A percentile compares a stretch with the other conserved stretches of the same genome.
phyloP scores from a whole-genome alignment of 2,797 vertebrate genomes.

The Chanos chanos region DNA sequence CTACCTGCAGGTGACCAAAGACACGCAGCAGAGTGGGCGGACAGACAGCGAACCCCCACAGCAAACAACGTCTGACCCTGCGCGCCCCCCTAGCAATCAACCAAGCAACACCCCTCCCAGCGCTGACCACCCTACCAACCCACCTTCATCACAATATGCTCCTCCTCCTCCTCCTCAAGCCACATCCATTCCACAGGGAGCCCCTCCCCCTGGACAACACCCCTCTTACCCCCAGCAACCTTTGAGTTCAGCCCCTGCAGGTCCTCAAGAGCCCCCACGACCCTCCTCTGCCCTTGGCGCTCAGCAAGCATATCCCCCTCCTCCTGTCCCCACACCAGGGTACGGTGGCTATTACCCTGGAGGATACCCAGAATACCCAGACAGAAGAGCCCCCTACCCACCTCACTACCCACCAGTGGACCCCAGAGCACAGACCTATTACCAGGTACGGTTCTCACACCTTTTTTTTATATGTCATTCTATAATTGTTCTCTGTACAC shows the following conservation, averaged over 20 bases:
- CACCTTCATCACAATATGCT: conserved; percentile 42
- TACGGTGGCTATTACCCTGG: conserved; percentile 68
- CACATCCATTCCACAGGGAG: conserved; percentile 44
- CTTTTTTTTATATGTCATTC: neutral
- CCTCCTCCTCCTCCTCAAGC: conserved; percentile 41
- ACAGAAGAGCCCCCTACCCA: conserved; percentile 69
- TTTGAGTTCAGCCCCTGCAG: conserved; percentile 38
- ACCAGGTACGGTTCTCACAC: conserved; percentile 71
- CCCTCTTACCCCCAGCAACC: conserved; percentile 47
- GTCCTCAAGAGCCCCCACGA: conserved; percentile 65
- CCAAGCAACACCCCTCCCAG: conserved; percentile 33
- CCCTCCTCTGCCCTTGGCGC: conserved; percentile 74
- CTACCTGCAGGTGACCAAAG: conserved; percentile 93
- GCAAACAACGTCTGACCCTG: conserved; percentile 29
- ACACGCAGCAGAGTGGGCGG: conserved; percentile 67
- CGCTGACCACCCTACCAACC: conserved; percentile 24
- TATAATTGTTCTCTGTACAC: neutral
- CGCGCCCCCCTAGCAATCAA: conserved; percentile 45
- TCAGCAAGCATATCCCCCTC: conserved; percentile 71
- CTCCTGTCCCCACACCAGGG: conserved; percentile 55
- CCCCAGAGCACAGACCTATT: conserved; percentile 80
- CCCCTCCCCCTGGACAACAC: conserved; percentile 14
- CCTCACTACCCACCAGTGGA: conserved; percentile 73
- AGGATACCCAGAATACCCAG: conserved; percentile 76
- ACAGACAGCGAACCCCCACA: conserved; percentile 48